Conservation (phyloP, 2,797 vertebrate species). For the Rhincodon typus region DNA sequence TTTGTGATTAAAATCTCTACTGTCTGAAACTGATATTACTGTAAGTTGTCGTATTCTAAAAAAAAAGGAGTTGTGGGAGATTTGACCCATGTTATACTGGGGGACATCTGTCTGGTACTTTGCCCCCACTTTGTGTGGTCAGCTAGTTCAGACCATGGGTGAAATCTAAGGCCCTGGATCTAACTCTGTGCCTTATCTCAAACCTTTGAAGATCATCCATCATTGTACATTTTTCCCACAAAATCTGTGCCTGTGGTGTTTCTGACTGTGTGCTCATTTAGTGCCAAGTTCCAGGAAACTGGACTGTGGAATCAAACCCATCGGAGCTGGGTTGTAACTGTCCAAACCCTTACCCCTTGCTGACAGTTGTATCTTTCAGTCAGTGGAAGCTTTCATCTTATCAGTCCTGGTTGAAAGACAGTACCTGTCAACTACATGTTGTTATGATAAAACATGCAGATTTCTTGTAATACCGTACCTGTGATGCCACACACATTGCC, state of each 20-base stretch:
- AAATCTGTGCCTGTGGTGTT: neutral
- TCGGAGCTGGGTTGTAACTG: neutral
- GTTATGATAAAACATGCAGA: neutral
- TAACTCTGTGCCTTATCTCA: neutral
- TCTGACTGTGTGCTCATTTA: neutral
- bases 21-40: neutral
- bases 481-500: neutral
- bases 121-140: neutral
- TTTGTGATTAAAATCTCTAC: neutral
- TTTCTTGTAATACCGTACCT: neutral
- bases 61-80: neutral
- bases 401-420: neutral
- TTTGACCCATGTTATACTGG: neutral
- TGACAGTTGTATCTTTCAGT: neutral
- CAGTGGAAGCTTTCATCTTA: neutral
- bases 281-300: neutral
- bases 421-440: neutral
- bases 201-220: neutral
- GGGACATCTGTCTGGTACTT: neutral
- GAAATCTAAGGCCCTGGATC: neutral
- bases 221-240: neutral
- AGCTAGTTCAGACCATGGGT: neutral
- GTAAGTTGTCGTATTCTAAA: neutral
- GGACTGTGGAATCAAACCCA: neutral
- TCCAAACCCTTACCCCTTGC: neutral